phyloP scores from a whole-genome alignment of 2,797 vertebrate genomes.

The Thaleichthys pacificus region DNA sequence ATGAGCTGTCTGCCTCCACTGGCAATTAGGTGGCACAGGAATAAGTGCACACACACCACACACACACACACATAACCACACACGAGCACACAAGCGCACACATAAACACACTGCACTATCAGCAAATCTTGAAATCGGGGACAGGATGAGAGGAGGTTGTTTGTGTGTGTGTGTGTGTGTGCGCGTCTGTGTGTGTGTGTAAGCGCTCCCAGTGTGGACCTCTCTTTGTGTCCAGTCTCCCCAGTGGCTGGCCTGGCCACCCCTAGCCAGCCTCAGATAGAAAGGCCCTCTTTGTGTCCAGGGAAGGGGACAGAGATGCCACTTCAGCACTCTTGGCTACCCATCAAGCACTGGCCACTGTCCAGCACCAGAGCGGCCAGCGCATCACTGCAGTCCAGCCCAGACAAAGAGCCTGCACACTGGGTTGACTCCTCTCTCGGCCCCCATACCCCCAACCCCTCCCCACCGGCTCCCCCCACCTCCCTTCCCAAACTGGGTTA shows the following conservation, averaged over 20 bases:
- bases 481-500: conserved; percentile 49
- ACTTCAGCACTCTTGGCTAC: conserved; percentile 64
- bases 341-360: conserved; percentile 56
- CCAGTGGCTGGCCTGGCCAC: conserved; percentile 37
- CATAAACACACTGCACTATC: neutral
- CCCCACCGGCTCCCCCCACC: neutral
- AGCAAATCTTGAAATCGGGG: conserved; percentile 3
- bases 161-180: conserved; percentile 20
- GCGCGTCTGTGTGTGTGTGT: conserved; percentile 4
- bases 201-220: conserved; percentile 3
- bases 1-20: neutral
- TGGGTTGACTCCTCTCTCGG: conserved; percentile 57
- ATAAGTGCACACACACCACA: neutral
- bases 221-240: conserved; percentile 47
- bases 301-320: conserved; percentile 53
- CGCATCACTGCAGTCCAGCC: conserved; percentile 50
- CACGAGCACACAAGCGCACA: neutral
- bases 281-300: conserved; percentile 68
- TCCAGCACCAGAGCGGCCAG: conserved; percentile 64
- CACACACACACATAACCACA: neutral
- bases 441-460: conserved; percentile 4
- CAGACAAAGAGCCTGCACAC: conserved; percentile 64
- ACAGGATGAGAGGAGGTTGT: conserved; percentile 6
- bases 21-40: neutral
- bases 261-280: conserved; percentile 53